Base-by-base conservation (phyloP, 2,888 invertebrate species). In the Octonoba sinensis region DNA sequence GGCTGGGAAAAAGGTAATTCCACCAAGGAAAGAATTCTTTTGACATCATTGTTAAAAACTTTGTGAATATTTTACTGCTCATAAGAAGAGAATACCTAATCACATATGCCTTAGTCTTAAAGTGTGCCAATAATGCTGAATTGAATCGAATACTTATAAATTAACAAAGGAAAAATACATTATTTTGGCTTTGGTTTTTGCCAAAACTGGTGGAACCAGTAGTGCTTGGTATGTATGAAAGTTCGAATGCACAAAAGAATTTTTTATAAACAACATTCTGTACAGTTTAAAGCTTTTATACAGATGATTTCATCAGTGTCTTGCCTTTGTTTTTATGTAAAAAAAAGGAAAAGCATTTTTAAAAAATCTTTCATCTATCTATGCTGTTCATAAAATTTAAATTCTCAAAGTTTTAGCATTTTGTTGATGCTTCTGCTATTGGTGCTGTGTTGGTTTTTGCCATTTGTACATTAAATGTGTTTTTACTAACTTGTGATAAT, bases 1-100 rank as follows among this genome's bases (percentile, higher is more conserved):
- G 99, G 96, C 97, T 91, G 97, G 96, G 88, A 96, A 97, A 91
- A 96, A 96, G 76, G 66, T 75, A 12, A 67, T 83, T 54, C 79
- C 83, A 60, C 75, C 79, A 1, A 75, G 64, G 46, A 83, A 83
- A 72, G 83, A 83, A 66, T 74, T 83, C 46, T 67, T 83, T 56
- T 83, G 69, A 79, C 59, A 69, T 56, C 11, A 20, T 49, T 60
- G 27, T 27, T 62, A 18, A 15, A 60, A 18, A 46, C n/a, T 60
- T 60, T 60, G 36, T 36, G 36, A 36, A 36, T 36, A 36, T 36
- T 36, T 36, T 36, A 36, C 36, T 36, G 36, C 36, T 36, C 36
- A 36, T 36, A 11, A 8, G 36, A 36, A 36, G 27, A 27, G 2
- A 36, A 36, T 36, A 36, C 36, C 36, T 36, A 36, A 36, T 36